Evolutionary conservation across 1,140 invertebrate genomes (phyloP).

Genomic region (Phocides pigmalion): DNA sequence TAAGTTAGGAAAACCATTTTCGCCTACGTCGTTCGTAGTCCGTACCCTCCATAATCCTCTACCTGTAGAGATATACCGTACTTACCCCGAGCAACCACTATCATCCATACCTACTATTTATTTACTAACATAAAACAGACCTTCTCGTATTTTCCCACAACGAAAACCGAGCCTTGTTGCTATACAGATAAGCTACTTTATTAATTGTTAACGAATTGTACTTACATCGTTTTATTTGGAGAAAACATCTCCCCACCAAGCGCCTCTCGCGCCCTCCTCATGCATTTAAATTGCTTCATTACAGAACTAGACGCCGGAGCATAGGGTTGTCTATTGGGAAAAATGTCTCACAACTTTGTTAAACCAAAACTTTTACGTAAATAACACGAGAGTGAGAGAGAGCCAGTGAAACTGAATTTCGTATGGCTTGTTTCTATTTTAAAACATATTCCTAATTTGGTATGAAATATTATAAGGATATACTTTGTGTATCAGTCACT

Average conservation of each 20-base stretch:
- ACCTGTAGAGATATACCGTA: conserved; percentile 80
- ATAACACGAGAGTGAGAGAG: conserved; percentile 30
- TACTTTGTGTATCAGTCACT: no score
- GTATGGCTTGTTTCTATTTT: neutral
- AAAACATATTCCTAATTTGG: no score
- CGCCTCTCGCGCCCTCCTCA: conserved; percentile 81
- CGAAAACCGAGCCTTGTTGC: conserved; percentile 34
- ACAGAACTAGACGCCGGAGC: conserved; percentile 72
- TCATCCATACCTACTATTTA: conserved; percentile 75
- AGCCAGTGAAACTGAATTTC: neutral
- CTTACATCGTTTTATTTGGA: conserved; percentile 46
- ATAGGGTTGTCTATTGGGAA: conserved; percentile 74
- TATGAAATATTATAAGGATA: no score
- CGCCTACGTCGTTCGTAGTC: conserved; percentile 66
- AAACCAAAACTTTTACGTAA: conserved; percentile 43
- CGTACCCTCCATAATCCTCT: conserved; percentile 78
- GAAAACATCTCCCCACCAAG: conserved; percentile 62
- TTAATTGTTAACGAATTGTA: conserved; percentile 1
- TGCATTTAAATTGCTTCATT: conserved; percentile 86
- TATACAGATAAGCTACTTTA: conserved; percentile 27
- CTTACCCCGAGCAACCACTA: conserved; percentile 77
- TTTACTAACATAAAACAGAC: conserved; percentile 32
- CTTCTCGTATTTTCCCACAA: conserved; percentile 17
- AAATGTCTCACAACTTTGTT: conserved; percentile 52
- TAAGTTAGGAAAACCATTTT: conserved; percentile 81